Evolutionary conservation across 2,888 invertebrate species (phyloP).

Genomic region (Mylabris sibirica): DNA sequence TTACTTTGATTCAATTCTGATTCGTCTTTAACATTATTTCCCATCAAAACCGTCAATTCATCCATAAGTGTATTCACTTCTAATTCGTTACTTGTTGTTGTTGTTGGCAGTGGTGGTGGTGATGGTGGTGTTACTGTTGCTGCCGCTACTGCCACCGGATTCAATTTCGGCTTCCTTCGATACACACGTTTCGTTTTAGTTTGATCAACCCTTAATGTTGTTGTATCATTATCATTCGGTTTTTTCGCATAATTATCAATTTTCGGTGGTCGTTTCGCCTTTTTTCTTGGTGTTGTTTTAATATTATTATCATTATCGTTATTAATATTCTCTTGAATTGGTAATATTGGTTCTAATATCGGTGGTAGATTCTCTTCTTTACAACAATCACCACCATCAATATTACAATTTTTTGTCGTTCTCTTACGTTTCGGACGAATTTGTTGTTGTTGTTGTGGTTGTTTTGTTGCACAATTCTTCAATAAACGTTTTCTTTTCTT

Average conservation of each 20-base stretch:
- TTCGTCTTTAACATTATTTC: conserved; percentile 51
- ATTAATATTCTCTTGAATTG: conserved; percentile 45
- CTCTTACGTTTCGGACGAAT: conserved; percentile 44
- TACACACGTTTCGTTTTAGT: conserved; percentile 32
- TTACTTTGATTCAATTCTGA: conserved; percentile 49
- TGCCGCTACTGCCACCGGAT: not conserved
- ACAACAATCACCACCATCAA: conserved; percentile 12
- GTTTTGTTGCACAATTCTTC: conserved; percentile 51
- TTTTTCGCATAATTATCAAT: conserved; percentile 32
- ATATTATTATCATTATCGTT: conserved; percentile 20
- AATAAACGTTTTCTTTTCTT: conserved; percentile 53
- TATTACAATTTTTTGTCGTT: conserved; percentile 30
- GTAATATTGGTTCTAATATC: conserved; percentile 55
- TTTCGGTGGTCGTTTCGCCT: conserved; percentile 35
- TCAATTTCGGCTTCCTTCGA: conserved; percentile 36
- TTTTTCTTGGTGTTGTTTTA: conserved; percentile 32
- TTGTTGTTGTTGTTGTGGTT: conserved; percentile 35
- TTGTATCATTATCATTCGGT: conserved; percentile 25
- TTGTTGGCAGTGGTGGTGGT: conserved; percentile 25
- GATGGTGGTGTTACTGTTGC: conserved; percentile 33
- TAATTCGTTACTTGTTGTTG: conserved; percentile 46
- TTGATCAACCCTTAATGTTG: conserved; percentile 16
- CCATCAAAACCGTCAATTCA: conserved; percentile 51
- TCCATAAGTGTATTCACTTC: conserved; percentile 55
- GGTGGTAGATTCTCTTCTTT: conserved; percentile 46